Evolutionary conservation across 2,113 vertebrate genomes (phyloP), one percentile per base, ranked within the genome.

Genomic region (Trematomus loennbergii): DNA sequence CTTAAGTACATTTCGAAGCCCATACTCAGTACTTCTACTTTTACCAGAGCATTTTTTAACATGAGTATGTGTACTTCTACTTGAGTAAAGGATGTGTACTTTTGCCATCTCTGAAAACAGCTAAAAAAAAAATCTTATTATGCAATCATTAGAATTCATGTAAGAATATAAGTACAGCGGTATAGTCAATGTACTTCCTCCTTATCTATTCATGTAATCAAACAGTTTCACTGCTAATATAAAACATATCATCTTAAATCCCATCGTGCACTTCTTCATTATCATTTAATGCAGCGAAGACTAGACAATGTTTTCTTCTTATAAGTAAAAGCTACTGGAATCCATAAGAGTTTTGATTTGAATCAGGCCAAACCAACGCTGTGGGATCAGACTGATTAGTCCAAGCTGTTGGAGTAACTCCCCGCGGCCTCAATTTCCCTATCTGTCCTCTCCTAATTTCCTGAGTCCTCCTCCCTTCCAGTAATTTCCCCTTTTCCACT

Each of bases 291-390:
- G 48, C 17, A 36, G 40, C 40, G 29, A 40, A 76, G 40, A 57
- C 65, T 4, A 68, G 15, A 74, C 45, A 50, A 57, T 50, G 65
- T 72, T 68, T 80, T 40, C 40, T 70, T 72, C 79, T 74, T 22
- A 72, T 49, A 60, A 43, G n/a, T 69, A 70, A 76, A 79, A 77
- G 72, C 46, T 63, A 59, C 67, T 64, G 66, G 58, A 40, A 69
- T 81, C 64, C 73, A 78, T 75, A 55, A 25, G 54, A 74, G 75
- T 69, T 90, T 84, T 81, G 75, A 86, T 85, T 83, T 64, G 81
- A 92, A 91, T 91, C 86, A 91, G 91, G 87, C 88, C 88, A 88
- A 81, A 90, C 70, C 77, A 66, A 72, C 84, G 83, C 87, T 67
- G 58, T 72, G 81, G 87, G 87, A 88, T 88, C 86, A 89, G 71